Conservation (phyloP, 2,113 vertebrate genomes). For the Apteryx mantelli region DNA sequence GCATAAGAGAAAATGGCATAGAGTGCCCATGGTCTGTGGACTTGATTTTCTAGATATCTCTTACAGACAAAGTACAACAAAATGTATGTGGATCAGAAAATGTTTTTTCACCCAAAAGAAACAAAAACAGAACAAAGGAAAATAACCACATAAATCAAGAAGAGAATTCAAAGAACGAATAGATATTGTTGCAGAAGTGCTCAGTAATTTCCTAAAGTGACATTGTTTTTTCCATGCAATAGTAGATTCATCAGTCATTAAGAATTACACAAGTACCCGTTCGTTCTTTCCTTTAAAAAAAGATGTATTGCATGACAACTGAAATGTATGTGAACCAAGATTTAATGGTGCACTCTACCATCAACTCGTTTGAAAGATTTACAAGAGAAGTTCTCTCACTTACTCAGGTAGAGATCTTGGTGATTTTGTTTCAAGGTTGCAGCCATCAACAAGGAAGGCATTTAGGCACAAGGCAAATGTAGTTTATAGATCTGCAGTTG, state of each 20-base stretch:
- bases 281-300: background rate
- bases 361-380: background rate
- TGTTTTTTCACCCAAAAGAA: background rate
- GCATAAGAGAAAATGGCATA: background rate
- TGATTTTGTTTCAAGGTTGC: constrained; percentile 20
- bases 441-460: background rate
- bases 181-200: background rate
- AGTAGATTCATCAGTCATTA: constrained; percentile 31
- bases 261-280: constrained; percentile 15
- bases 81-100: background rate
- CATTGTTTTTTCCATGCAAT: background rate
- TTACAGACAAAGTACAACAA: background rate
- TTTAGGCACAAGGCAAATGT: background rate
- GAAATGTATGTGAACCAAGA: constrained; percentile 6
- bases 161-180: background rate
- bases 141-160: background rate
- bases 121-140: background rate
- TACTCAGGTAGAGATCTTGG: background rate
- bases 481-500: background rate
- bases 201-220: background rate
- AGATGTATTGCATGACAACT: background rate
- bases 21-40: background rate
- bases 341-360: background rate
- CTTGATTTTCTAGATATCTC: background rate
- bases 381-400: background rate